These are phyloP conservation scores for Apamea anceps DNA, from an alignment of 2,888 invertebrate genomes.

Conservation along the genomic window DNA sequence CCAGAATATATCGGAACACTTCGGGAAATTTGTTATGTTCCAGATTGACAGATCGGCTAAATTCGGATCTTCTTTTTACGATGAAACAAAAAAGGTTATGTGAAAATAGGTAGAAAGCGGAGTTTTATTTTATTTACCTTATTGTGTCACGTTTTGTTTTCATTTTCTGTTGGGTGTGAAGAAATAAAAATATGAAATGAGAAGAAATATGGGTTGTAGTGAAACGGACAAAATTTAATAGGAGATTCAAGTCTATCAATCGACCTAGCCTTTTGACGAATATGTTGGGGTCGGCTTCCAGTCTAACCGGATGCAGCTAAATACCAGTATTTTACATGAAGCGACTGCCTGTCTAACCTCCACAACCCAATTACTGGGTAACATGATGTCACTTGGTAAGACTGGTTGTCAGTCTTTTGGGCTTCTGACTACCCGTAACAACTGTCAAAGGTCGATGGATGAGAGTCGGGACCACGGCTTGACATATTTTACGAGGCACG, in stretches of 20 bases:
- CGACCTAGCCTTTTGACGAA: not conserved
- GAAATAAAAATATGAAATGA: not conserved
- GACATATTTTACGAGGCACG: no score
- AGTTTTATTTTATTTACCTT: conserved; percentile 19
- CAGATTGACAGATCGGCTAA: conserved; percentile 11
- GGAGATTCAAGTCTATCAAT: not conserved
- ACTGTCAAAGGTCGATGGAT: no score
- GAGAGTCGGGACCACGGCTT: no score
- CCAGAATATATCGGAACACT: conserved; percentile 21
- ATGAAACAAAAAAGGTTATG: conserved; percentile 32
- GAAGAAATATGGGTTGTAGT: not conserved
- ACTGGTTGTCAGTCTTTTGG: no score
- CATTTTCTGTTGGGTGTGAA: conserved; percentile 19
- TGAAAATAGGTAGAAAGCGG: conserved; percentile 3
- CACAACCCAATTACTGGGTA: no score
- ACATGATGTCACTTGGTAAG: no score
- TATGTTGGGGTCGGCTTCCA: not conserved
- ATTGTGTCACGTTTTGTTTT: conserved; percentile 19
- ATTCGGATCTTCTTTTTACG: conserved; percentile 30
- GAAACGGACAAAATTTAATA: not conserved
- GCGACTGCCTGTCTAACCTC: no score
- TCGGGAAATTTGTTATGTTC: conserved; percentile 7
- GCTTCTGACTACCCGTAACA: no score
- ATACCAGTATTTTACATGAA: no score
- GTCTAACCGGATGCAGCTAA: no score